Evolutionary conservation across 2,888 invertebrate genomes (phyloP), one percentile per base, ranked within the genome.

Genomic region (Sarcophaga rosellei): DNA sequence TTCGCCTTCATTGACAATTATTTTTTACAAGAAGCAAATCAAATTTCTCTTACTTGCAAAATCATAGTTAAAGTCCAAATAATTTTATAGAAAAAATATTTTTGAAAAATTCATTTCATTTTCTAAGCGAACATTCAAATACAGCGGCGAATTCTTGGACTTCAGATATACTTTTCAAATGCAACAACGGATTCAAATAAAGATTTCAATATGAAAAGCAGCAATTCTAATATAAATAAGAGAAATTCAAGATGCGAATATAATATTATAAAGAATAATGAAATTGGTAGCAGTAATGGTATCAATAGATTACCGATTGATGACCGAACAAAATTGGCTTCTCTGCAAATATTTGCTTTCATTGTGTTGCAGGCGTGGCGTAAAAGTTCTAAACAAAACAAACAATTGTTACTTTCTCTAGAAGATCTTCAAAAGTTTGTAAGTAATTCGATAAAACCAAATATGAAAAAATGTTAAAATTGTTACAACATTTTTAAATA

Each of bases 321-420:
- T 15, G 21, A 70, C 11, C 11, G 6, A 12, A 20, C 57, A 23
- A 45, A 44, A n/a, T 20, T 87, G 15, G 89, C 91, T 25, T 90
- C 90, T 15, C 88, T 91, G 89, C 91, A 84, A 66, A 87, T 92
- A 17, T 91, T 92, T 25, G 88, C 91, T 0, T 89, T 90, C 6
- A 88, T 92, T 6, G 90, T 92, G 90, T 68, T 93, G 35, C 89
- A 91, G 74, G 90, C 92, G 4, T 93, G 93, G 93, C 91, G 93
- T 0, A 89, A 89, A 12, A 81, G 91, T 8, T 89, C 91, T 1
- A 89, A 89, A 3, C 92, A 93, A 53, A 91, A 92, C 3, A 88
- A 85, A 4, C 74, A 88, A 20, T 76, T 93, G 45, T 88, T 87
- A 21, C 75, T 88, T 3, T 87, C 88, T 1, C 78, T 92, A 0